Evolutionary conservation across 2,113 vertebrate species (phyloP), one percentile per base, ranked within the genome.

Genomic region (Seriola quinqueradiata): DNA sequence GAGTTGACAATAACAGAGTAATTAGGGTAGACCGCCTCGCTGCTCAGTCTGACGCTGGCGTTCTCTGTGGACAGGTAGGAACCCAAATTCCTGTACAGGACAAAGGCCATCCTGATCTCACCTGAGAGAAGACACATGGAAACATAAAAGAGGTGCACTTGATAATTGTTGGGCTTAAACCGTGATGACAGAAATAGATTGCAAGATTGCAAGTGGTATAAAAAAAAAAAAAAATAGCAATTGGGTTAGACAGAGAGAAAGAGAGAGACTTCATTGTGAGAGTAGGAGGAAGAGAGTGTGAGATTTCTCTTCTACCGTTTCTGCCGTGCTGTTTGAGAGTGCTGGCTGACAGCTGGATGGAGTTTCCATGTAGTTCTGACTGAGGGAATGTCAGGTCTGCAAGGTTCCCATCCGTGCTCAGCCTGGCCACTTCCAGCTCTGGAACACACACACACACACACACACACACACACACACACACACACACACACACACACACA

Each of bases 1-100:
- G 98, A 99, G 92, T 99, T 99, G 93, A 99, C 98, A 10, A 99
- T 99, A 75, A 99, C 96, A 0, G 98, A 99, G 92, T 99, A 97
- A 93, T 99, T 99, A 68, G 97, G 97, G 0, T 97, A 97, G 92
- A 98, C 95, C 0, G 97, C 95, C 83, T 99, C 98, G 58, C 95
- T 96, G 84, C 97, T 96, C 90, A 99, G 87, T 80, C 96, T 96
- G 88, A 99, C 96, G 87, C 96, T 99, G 70, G 98, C 97, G 0
- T 99, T 99, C 93, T 99, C 98, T 17, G 98, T 99, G 81, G 97
- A 98, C 76, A 99, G 93, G 89, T 99, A 99, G 77, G 96, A 93
- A 8, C 98, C 98, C 94, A 99, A 84, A 91, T 99, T 98, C 90
- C 97, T 98, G 93, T 99, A 99, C 5, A 99, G 93, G 79, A 99